phyloP scores from a whole-genome alignment of 2,888 invertebrate genomes.

The Drosophila pegasa region DNA sequence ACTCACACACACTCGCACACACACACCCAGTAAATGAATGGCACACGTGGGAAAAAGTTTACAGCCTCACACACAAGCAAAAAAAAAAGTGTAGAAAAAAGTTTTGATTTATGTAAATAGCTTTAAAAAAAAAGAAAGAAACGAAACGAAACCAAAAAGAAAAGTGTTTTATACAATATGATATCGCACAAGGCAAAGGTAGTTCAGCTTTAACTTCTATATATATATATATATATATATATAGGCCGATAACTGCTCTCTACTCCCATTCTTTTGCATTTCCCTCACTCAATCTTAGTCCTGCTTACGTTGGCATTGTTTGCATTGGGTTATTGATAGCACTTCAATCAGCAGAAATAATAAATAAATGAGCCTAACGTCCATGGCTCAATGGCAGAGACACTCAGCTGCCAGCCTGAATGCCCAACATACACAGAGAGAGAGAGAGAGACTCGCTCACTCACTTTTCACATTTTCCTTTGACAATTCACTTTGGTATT shows the following conservation, averaged over 20 bases:
- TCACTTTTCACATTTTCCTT: conserved; percentile 25
- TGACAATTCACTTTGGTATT: conserved; percentile 51
- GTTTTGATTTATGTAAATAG: conserved; percentile 70
- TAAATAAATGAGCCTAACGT: conserved; percentile 77
- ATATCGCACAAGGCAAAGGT: not conserved
- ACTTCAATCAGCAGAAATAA: conserved; percentile 75
- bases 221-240: not conserved
- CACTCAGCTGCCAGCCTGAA: not conserved
- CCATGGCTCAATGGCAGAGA: conserved; percentile 53
- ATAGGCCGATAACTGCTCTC: conserved; percentile 18
- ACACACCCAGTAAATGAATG: conserved; percentile 57
- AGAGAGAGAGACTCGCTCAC: not conserved
- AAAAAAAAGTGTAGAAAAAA: conserved; percentile 36
- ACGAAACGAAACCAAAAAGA: conserved; percentile 2
- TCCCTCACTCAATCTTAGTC: not conserved
- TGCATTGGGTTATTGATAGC: conserved; percentile 68
- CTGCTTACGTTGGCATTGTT: conserved; percentile 51
- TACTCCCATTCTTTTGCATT: not conserved
- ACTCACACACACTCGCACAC: conserved; percentile 7
- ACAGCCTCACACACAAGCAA: conserved; percentile 16
- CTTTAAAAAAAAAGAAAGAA: conserved; percentile 16
- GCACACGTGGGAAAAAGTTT: conserved; percentile 63
- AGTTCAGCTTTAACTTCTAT: conserved; percentile 13
- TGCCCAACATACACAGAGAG: not conserved
- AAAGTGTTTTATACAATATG: conserved; percentile 2